Percentiles rank a stretch among this genome's conserved stretches.
Conservation (phyloP, 2,113 vertebrate genomes). For the Phodopus roborovskii region DNA sequence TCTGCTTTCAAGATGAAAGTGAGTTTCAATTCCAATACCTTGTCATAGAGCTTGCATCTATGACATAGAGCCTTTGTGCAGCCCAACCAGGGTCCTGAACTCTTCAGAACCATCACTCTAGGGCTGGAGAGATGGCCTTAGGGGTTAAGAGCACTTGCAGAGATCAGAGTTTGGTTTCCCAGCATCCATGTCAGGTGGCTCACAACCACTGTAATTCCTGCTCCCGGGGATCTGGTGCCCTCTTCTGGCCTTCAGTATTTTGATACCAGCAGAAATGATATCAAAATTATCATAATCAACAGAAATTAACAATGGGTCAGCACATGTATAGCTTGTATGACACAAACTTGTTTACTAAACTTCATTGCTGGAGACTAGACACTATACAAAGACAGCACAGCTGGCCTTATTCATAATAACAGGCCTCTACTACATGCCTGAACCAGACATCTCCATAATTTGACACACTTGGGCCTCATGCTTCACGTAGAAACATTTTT, state of each 20-base stretch:
- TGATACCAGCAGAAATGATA: background rate
- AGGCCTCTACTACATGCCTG: background rate
- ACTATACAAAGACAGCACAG: background rate
- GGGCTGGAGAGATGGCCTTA: background rate
- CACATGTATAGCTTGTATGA: background rate
- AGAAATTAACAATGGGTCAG: constrained; percentile 7
- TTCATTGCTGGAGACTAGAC: background rate
- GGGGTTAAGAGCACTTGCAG: background rate
- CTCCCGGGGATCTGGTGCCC: background rate
- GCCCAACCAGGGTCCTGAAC: background rate
- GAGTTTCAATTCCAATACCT: background rate
- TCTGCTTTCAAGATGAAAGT: constrained; percentile 12
- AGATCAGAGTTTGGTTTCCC: background rate
- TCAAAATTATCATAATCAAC: too few species aligned
- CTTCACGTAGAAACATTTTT: constrained; percentile 13
- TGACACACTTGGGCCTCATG: background rate
- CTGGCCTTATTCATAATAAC: background rate
- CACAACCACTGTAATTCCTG: background rate
- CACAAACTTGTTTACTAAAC: background rate
- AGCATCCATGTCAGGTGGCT: background rate
- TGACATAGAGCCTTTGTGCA: background rate
- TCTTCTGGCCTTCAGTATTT: background rate
- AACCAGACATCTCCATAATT: background rate
- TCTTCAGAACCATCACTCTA: background rate
- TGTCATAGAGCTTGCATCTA: background rate